Percentiles rank a stretch among this genome's conserved stretches.
Conservation (phyloP, 37 sponge, comb jelly and placozoan genomes). For the Tethya wilhelma region DNA sequence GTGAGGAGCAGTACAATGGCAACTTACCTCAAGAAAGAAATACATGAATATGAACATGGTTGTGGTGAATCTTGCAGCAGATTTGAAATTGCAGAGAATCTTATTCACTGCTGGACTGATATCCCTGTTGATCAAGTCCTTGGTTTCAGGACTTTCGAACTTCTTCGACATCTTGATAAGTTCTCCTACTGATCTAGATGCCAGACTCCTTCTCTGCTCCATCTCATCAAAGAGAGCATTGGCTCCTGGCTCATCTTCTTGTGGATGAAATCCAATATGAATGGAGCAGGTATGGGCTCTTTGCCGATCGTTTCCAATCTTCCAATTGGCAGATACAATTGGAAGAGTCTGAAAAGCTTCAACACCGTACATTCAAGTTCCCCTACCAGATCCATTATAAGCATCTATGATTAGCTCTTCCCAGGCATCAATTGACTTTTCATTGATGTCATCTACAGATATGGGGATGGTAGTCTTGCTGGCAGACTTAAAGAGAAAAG, state of each 20-base stretch:
- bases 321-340: constrained; percentile 2
- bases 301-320: not conserved
- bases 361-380: constrained; percentile 11
- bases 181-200: constrained; percentile 6
- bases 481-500: not conserved
- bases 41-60: constrained; percentile 3
- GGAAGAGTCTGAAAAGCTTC: constrained; percentile 6
- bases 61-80: constrained; percentile 2
- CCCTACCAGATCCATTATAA: not conserved
- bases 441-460: constrained; percentile 10
- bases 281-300: constrained; percentile 6
- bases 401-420: constrained; percentile 17
- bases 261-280: not conserved
- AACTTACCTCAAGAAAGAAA: constrained; percentile 8
- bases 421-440: not conserved
- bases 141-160: not conserved
- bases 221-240: not conserved
- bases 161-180: not conserved
- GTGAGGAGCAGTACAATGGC: no score
- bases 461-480: not conserved
- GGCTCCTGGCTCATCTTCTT: constrained; percentile 10
- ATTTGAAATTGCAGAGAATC: no score
- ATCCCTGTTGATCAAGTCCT: no score
- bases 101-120: no score
- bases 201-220: not conserved